These are phyloP conservation scores for Drosophila basisetae DNA, from an alignment of 2,888 invertebrate species.

Conservation along the genomic window DNA sequence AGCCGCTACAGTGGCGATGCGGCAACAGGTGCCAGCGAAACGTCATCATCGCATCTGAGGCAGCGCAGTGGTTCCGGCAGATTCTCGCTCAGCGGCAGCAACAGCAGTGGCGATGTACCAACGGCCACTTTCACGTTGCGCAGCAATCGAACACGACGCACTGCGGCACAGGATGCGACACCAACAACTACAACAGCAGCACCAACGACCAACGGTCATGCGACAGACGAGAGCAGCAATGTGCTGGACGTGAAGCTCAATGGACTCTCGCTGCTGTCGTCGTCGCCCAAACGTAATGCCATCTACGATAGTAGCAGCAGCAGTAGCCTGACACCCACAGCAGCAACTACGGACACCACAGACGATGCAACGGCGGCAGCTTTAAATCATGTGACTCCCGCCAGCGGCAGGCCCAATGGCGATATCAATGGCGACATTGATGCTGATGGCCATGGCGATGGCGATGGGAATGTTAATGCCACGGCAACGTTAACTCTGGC, in stretches of 20 bases:
- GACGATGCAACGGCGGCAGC: slow-evolving; percentile 46
- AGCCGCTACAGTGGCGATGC: slow-evolving; percentile 75
- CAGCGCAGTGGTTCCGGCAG: slow-evolving; percentile 50
- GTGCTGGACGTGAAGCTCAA: slow-evolving; percentile 70
- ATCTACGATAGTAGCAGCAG: slow-evolving; percentile 58
- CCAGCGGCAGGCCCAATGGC: slow-evolving; percentile 19
- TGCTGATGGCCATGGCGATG: slow-evolving; percentile 27
- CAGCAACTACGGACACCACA: slow-evolving; percentile 61
- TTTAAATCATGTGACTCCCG: slow-evolving; percentile 5
- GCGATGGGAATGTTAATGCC: slow-evolving; percentile 55
- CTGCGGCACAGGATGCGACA: slow-evolving; percentile 19
- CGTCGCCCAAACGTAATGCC: slow-evolving; percentile 71
- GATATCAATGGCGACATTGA: slow-evolving; percentile 19
- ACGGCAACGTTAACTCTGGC: slow-evolving; percentile 62
- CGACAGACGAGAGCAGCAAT: slow-evolving; percentile 43
- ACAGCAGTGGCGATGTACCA: slow-evolving; percentile 78
- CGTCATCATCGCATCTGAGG: slow-evolving; percentile 30
- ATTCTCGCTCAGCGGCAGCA: slow-evolving; percentile 66
- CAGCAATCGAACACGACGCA: slow-evolving; percentile 68
- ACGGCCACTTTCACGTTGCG: slow-evolving; percentile 82
- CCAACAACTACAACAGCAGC: slow-evolving; percentile 16
- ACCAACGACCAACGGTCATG: slow-evolving; percentile 47
- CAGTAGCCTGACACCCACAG: slow-evolving; percentile 13
- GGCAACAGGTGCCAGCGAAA: slow-evolving; percentile 12
- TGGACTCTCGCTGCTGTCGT: slow-evolving; percentile 63